Evolutionary conservation across 1,140 invertebrate species (phyloP), one percentile per base, ranked within the genome.

Genomic region (Anagrus nilaparvatae): DNA sequence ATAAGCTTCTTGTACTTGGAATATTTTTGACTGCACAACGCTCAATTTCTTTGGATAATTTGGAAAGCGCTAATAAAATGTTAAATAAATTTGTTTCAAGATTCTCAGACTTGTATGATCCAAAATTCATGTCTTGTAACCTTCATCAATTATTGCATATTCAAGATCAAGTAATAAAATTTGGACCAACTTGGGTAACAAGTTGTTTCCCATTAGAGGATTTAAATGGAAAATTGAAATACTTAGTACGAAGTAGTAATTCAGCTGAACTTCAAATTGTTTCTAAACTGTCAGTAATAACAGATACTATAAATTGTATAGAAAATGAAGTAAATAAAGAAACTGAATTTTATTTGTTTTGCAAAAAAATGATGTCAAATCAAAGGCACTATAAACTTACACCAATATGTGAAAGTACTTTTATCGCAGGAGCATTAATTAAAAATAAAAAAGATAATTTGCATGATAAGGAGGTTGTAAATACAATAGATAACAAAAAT

Each of bases 1-100:
- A 48, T 40, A 29, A 46, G 36, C 37, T 49, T 13, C 18, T 51
- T 20, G 47, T 54, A 17, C 13, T 33, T 4, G 46, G 40, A 2
- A 44, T 49, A 10, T 49, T 27, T 7, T 18, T 51, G 6, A 18
- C 48, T 12, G 43, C 14, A n/a, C 17, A 47, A 37, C 16, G 7
- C 10, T 41, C 31, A 21, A 48, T 46, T 40, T 43, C 33, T 19
- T 18, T 38, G 9, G 44, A 49, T 31, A 44, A 28, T 23, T 31
- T 45, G 7, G 25, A 41, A n/a, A 18, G 25, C 2, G 23, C 14
- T 20, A 25, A 38, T 3, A 38, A 27, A 2, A 28, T 27, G 9
- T 28, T 38, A 8, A 18, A 12, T 17, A 17, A 38, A 18, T 38
- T 38, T 28, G 10, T 28, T n/a, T 12, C 5, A 12, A 5, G 9